Percentiles rank a stretch among this genome's conserved stretches.
Conservation (phyloP, 2,888 invertebrate genomes). For the Netelia virgata region DNA sequence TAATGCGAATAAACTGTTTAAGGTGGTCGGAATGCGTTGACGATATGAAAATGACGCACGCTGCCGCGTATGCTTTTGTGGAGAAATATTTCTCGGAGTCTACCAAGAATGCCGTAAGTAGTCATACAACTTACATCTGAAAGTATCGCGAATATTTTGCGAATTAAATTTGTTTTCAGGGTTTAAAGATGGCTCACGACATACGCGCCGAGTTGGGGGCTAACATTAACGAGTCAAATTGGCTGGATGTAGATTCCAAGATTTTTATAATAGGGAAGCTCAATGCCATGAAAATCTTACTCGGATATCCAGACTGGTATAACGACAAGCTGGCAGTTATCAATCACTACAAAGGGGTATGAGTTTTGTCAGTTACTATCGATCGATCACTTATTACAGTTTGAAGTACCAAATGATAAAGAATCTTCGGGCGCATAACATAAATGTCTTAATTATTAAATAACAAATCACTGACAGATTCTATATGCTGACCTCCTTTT, state of each 20-base stretch:
- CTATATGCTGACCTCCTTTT: no score
- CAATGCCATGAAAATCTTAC: conserved; percentile 85
- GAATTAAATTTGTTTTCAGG: conserved; percentile 70
- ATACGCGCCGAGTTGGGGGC: conserved; percentile 86
- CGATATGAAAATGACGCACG: conserved; percentile 61
- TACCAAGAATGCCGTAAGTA: conserved; percentile 53
- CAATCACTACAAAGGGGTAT: conserved; percentile 86
- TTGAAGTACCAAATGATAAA: not conserved
- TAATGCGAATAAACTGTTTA: not conserved
- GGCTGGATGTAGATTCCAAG: conserved; percentile 87
- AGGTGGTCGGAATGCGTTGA: conserved; percentile 63
- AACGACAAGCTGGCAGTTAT: conserved; percentile 85
- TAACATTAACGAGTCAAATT: conserved; percentile 85
- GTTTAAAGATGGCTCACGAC: conserved; percentile 86
- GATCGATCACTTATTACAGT: not conserved
- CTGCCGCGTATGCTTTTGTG: conserved; percentile 57
- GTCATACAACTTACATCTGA: conserved; percentile 1
- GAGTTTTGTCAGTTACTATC: not conserved
- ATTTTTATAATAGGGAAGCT: conserved; percentile 86
- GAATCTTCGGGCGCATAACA: no score
- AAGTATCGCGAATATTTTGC: not conserved
- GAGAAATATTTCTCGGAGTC: conserved; percentile 57
- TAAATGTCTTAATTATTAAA: no score
- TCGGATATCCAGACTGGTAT: conserved; percentile 87
- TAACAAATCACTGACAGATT: no score